These are phyloP conservation scores for Podarcis cretensis DNA, from an alignment of 2,113 vertebrate species.

Conservation along the genomic window DNA sequence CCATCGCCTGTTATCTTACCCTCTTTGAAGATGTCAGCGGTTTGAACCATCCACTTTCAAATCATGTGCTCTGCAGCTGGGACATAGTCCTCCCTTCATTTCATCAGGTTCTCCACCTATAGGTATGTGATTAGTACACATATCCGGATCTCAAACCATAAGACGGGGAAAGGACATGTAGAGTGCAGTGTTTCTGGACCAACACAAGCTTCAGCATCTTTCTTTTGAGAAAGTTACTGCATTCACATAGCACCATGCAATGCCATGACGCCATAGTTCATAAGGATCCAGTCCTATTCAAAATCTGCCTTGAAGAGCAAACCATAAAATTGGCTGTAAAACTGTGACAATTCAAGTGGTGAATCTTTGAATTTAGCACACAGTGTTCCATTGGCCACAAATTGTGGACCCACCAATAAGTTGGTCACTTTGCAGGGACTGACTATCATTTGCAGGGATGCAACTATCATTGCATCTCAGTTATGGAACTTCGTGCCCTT, in stretches of 20 bases:
- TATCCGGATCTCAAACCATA: too few relatives aligned
- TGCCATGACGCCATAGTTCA: too few relatives aligned
- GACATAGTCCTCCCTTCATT: not conserved
- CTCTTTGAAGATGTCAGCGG: not conserved
- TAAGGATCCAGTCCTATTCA: not conserved
- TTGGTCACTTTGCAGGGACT: too few relatives aligned
- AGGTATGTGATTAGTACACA: not conserved
- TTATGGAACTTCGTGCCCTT: too few relatives aligned
- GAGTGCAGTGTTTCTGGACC: too few relatives aligned
- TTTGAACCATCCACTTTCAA: not conserved
- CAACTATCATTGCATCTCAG: too few relatives aligned
- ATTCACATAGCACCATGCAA: too few relatives aligned
- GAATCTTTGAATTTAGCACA: not conserved
- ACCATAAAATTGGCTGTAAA: not conserved
- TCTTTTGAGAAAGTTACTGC: too few relatives aligned
- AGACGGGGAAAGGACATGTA: too few relatives aligned
- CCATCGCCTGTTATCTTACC: not conserved
- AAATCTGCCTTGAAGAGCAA: not conserved
- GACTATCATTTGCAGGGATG: too few relatives aligned
- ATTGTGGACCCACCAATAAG: not conserved
- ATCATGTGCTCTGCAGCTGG: not conserved
- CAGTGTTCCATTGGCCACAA: not conserved
- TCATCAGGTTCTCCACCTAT: not conserved
- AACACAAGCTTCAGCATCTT: too few relatives aligned
- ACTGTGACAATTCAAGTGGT: not conserved